Conservation (phyloP, 1,140 invertebrate genomes). For the Euwallacea similis region DNA sequence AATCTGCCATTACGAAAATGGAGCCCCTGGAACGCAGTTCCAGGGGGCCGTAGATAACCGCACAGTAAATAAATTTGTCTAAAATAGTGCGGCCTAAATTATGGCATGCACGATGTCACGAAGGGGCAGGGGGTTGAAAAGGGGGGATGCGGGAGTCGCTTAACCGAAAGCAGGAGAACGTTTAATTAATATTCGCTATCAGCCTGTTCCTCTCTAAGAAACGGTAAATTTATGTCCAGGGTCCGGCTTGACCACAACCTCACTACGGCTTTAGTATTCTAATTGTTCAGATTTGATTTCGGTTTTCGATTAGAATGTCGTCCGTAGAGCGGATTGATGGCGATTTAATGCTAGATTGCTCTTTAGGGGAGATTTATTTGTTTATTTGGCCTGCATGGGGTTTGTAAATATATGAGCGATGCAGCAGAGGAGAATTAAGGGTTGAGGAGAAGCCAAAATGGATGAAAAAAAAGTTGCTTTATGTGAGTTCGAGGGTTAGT, state of each 20-base stretch:
- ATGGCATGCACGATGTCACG: slow-evolving; percentile 31
- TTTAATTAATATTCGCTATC: slow-evolving; percentile 38
- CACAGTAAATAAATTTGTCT: slow-evolving; percentile 26
- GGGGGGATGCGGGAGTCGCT: not conserved
- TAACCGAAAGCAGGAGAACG: slow-evolving; percentile 7
- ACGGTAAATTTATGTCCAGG: slow-evolving; percentile 30
- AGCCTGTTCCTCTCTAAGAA: slow-evolving; percentile 23
- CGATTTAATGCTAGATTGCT: slow-evolving; percentile 39
- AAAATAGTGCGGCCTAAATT: slow-evolving; percentile 34
- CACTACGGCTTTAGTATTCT: slow-evolving; percentile 30
- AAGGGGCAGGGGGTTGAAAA: slow-evolving; percentile 12
- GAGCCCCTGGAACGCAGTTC: no score
- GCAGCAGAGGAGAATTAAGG: no score
- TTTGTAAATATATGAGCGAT: no score
- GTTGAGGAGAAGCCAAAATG: no score
- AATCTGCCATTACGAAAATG: no score
- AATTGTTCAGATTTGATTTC: slow-evolving; percentile 38
- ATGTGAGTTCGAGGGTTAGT: no score
- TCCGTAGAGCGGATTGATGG: slow-evolving; percentile 30
- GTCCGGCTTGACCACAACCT: slow-evolving; percentile 31
- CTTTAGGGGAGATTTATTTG: slow-evolving; percentile 32
- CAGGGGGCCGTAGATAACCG: no score
- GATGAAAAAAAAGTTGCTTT: no score
- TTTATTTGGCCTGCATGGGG: slow-evolving; percentile 8
- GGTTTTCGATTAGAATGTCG: slow-evolving; percentile 32